Percentiles rank a stretch among this genome's conserved stretches.
Conservation (phyloP, 2,888 invertebrate species). For the Spatulosminthurus flaviceps region DNA sequence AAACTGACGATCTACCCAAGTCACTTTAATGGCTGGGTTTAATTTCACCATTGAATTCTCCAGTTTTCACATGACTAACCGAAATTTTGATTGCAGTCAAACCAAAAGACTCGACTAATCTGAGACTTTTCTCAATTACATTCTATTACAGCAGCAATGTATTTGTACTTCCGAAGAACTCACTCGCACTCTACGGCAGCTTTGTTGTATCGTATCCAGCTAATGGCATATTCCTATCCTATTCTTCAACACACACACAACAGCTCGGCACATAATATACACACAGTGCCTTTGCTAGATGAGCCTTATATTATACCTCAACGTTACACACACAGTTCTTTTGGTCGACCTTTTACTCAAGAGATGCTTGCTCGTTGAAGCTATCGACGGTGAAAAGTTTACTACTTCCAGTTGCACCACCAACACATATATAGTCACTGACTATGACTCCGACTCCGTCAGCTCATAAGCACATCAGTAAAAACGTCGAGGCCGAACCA, state of each 20-base stretch:
- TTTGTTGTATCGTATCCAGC: conserved; percentile 9
- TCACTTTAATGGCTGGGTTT: background rate
- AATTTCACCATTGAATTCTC: background rate
- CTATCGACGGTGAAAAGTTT: no score
- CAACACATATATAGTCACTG: no score
- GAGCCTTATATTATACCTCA: no score
- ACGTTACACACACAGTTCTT: no score
- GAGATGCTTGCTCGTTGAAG: background rate
- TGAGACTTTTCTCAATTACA: conserved; percentile 21
- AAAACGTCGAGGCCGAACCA: no score
- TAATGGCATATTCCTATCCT: conserved; percentile 26
- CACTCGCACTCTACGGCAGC: background rate
- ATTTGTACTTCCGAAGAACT: conserved; percentile 2
- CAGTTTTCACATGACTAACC: conserved; percentile 25
- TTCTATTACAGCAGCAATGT: background rate
- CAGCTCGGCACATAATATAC: no score
- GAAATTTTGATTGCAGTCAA: conserved; percentile 20
- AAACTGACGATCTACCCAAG: no score
- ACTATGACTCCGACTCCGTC: no score
- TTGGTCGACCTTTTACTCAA: conserved; percentile 7
- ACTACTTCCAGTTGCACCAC: no score
- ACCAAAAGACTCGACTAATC: conserved; percentile 16
- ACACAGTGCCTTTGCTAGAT: background rate
- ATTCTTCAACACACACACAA: no score
- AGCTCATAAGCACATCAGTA: no score